phyloP scores from a whole-genome alignment of 2,113 vertebrate genomes.

The Cyanoramphus novaezelandiae region DNA sequence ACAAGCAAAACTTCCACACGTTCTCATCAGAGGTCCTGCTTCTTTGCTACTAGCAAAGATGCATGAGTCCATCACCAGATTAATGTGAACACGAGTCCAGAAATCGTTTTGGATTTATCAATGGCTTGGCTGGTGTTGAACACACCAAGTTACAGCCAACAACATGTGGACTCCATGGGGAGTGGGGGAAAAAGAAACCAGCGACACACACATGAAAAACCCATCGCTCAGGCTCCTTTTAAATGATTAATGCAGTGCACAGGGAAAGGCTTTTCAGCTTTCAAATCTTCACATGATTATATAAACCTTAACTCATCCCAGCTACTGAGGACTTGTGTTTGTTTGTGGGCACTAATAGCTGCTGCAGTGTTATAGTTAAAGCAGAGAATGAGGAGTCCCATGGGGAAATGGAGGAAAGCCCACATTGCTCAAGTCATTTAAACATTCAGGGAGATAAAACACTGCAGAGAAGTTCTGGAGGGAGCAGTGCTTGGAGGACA shows the following conservation, averaged over 20 bases:
- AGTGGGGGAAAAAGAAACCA: neutral
- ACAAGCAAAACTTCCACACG: neutral
- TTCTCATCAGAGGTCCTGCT: neutral
- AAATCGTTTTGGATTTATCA: neutral
- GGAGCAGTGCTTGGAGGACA: neutral
- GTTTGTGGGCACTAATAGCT: slow-evolving; percentile 34
- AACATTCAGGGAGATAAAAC: slow-evolving; percentile 17
- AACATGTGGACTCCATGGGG: neutral
- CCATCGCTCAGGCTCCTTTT: neutral
- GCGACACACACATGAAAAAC: neutral
- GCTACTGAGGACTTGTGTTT: neutral
- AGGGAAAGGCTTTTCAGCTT: slow-evolving; percentile 10
- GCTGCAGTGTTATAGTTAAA: neutral
- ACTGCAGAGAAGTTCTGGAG: neutral
- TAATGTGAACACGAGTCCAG: neutral
- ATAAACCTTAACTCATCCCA: slow-evolving; percentile 27
- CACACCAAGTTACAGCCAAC: neutral
- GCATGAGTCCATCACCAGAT: neutral
- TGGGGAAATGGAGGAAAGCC: slow-evolving; percentile 18
- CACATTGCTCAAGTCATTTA: slow-evolving; percentile 10
- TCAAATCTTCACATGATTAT: slow-evolving; percentile 15
- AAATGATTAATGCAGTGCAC: slow-evolving; percentile 20
- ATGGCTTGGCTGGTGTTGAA: neutral
- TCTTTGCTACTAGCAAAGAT: neutral
- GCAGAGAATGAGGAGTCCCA: neutral